Conservation (phyloP, 2,113 vertebrate species). For the Odobenus rosmarus region DNA sequence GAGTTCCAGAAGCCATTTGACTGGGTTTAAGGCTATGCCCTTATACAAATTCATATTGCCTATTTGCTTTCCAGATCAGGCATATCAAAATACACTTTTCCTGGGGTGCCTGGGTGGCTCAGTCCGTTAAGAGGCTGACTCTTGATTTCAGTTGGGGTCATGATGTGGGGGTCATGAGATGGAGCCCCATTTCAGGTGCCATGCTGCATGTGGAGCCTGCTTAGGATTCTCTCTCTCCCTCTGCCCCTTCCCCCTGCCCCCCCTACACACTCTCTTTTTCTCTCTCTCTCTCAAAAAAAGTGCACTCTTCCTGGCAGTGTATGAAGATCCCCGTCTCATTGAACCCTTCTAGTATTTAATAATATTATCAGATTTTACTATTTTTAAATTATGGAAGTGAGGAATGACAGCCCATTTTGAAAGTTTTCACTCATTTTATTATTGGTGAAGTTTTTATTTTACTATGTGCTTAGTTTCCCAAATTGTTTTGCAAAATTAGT, state of each 20-base stretch:
- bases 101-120: not conserved
- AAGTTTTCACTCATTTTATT: not conserved
- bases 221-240: not conserved
- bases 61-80: not conserved
- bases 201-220: no score
- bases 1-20: not conserved
- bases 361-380: not conserved
- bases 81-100: not conserved
- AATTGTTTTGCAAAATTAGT: not conserved
- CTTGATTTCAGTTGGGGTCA: not conserved
- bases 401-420: not conserved
- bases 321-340: not conserved
- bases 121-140: not conserved
- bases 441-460: not conserved
- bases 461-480: not conserved
- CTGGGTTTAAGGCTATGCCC: not conserved
- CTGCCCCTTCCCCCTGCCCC: not conserved
- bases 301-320: not conserved
- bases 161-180: not conserved
- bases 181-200: no score
- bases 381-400: not conserved
- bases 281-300: not conserved
- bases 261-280: not conserved
- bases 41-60: not conserved
- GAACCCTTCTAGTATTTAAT: not conserved